phyloP scores from a whole-genome alignment of 2,797 vertebrate genomes.

The Perodicticus potto region DNA sequence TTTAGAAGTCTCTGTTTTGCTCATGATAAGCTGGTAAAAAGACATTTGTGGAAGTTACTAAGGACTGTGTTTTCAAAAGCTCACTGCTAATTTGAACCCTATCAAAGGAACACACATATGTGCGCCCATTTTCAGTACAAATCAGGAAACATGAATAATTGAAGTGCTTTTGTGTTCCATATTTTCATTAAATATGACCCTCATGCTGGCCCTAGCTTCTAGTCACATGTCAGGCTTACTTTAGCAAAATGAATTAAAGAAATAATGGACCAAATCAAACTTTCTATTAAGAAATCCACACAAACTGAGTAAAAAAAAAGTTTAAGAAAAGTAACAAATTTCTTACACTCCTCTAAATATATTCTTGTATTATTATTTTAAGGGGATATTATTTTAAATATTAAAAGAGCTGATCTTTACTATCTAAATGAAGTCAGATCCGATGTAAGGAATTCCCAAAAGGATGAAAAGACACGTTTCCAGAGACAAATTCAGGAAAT shows the following conservation, averaged over 20 bases:
- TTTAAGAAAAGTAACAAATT: slow-evolving; percentile 58
- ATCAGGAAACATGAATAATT: slow-evolving; percentile 76
- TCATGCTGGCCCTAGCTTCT: slow-evolving; percentile 20
- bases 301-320: slow-evolving; percentile 2
- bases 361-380: slow-evolving; percentile 35
- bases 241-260: slow-evolving; percentile 76
- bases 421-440: slow-evolving; percentile 30
- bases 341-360: background rate
- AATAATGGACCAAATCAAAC: slow-evolving; percentile 71
- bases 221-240: slow-evolving; percentile 60
- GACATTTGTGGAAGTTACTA: slow-evolving; percentile 72
- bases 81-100: slow-evolving; percentile 78
- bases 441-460: background rate
- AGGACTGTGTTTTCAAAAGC: slow-evolving; percentile 72
- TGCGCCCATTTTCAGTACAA: slow-evolving; percentile 74
- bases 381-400: slow-evolving; percentile 34
- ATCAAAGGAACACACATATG: slow-evolving; percentile 74
- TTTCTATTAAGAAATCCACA: slow-evolving; percentile 64
- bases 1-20: slow-evolving; percentile 81
- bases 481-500: slow-evolving; percentile 42
- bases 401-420: slow-evolving; percentile 26
- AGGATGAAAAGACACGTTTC: slow-evolving; percentile 22
- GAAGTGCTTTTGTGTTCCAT: slow-evolving; percentile 76
- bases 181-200: slow-evolving; percentile 78
- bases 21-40: slow-evolving; percentile 80